Base-by-base conservation (phyloP, 2,888 invertebrate genomes). In the Lasius platythorax region DNA sequence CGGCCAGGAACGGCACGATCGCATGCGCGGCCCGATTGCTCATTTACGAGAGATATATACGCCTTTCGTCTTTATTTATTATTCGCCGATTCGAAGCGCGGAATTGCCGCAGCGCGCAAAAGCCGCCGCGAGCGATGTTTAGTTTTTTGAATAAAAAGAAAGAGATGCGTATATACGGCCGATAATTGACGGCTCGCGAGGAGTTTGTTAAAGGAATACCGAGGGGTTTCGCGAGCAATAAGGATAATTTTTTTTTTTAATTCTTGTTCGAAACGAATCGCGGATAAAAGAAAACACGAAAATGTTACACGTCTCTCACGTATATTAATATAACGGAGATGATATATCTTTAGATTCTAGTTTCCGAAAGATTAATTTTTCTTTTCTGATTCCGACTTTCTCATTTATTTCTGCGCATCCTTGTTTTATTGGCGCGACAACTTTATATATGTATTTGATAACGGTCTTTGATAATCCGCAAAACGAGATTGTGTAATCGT, bases 1-100 rank as follows among this genome's bases (percentile, higher is more conserved):
- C 58, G 61, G 33, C 72, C 79, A 79, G 79, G 79, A 23, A 79
- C 79, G 79, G 79, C 72, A 28, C 72, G n/a, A 79, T 18, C 61
- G 72, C 72, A 61, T 61, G 72, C 61, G 61, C 79, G 23, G 61
- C 72, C 46, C 72, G 46, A 40, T 28, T 18, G 18, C 61, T 79
- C 78, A 72, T 61, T 75, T 46, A 67, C 2, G 15, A 50, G 50
- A 50, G 30, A 46, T 37, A 72, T 37, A 72, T 61, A 79, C 72
- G 37, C 72, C 79, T 79, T 72, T 46, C 61, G 70, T 79, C 68
- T 79, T 79, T 79, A 79, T 79, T 79, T 79, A 79, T 79, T 70
- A 70, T 79, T 37, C 18, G 64, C 37, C 56, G 67, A 68, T 78
- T 30, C 40, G 40, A 78, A 68, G 40, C 40, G 40, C 78, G 67